Conservation (phyloP, 2,888 invertebrate species). For the Luffia ferchaultella region DNA sequence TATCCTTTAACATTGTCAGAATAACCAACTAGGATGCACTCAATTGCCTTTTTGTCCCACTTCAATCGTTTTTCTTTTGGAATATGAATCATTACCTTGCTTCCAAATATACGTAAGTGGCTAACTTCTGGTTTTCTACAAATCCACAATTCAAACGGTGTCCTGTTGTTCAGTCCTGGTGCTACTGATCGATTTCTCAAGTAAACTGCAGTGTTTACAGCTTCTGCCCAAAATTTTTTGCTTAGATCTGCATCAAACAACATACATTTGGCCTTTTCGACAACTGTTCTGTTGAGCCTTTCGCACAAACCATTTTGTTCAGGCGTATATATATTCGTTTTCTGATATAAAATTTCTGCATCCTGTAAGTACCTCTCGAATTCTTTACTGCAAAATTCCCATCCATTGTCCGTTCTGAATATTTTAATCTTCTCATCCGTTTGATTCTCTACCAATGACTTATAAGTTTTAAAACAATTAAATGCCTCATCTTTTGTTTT, state of each 20-base stretch:
- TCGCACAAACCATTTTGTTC: constrained; percentile 10
- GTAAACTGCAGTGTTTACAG: constrained; percentile 7
- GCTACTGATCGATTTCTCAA: constrained; percentile 5
- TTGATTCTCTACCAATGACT: constrained; percentile 9
- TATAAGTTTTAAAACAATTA: constrained; percentile 4
- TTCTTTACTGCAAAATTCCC: constrained; percentile 6
- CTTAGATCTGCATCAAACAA: constrained; percentile 9
- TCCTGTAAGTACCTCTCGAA: constrained; percentile 6
- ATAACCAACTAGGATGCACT: constrained; percentile 11
- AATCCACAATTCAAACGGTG: constrained; percentile 2
- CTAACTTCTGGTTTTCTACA: background rate
- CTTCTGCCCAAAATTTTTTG: constrained; percentile 9
- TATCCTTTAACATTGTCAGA: constrained; percentile 13
- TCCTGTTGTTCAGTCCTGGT: background rate
- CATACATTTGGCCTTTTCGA: constrained; percentile 11
- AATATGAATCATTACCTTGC: background rate
- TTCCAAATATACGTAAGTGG: background rate
- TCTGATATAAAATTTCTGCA: constrained; percentile 7
- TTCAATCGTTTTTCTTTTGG: background rate
- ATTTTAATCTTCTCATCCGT: constrained; percentile 5
- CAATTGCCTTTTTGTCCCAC: constrained; percentile 8
- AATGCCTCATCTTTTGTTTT: constrained; percentile 14
- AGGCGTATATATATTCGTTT: constrained; percentile 7
- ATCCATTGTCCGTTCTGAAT: constrained; percentile 8
- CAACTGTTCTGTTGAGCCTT: constrained; percentile 11